phyloP scores from a whole-genome alignment of 2,888 invertebrate species.

The Campoplex capitator region DNA sequence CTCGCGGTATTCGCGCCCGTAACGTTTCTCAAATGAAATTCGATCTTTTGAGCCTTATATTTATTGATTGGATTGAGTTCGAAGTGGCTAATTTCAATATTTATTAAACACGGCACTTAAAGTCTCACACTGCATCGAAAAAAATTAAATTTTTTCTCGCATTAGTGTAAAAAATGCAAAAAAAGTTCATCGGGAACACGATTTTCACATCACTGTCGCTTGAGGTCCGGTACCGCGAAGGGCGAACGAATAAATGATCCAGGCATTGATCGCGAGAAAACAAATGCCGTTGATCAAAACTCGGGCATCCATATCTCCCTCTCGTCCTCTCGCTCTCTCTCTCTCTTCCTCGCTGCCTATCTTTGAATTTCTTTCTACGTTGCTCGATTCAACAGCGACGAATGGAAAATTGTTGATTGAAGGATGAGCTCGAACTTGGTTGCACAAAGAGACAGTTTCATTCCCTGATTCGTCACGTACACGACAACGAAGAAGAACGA shows the following conservation, averaged over 20 bases:
- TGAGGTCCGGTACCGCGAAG: constrained; percentile 55
- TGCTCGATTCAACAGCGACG: constrained; percentile 38
- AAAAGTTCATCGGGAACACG: constrained; percentile 44
- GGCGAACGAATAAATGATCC: constrained; percentile 66
- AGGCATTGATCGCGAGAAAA: constrained; percentile 63
- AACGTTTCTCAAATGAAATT: background rate
- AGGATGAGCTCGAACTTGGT: constrained; percentile 36
- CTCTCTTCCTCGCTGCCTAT: constrained; percentile 21
- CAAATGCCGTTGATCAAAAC: constrained; percentile 62
- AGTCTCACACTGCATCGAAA: constrained; percentile 37
- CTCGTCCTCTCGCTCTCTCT: constrained; percentile 2
- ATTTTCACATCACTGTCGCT: constrained; percentile 69
- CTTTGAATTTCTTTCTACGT: constrained; percentile 11
- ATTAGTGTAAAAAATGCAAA: constrained; percentile 9
- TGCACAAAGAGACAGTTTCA: constrained; percentile 5
- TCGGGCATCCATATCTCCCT: constrained; percentile 61
- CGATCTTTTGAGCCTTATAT: background rate
- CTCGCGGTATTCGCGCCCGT: background rate
- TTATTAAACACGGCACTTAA: background rate
- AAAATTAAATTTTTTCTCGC: constrained; percentile 11
- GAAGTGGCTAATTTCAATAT: background rate
- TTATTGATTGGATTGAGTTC: background rate
- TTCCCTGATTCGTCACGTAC: constrained; percentile 33
- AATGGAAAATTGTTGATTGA: constrained; percentile 49
- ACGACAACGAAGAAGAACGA: background rate